These are phyloP conservation scores for Lochmaea capreae DNA, from an alignment of 2,888 invertebrate genomes.

Conservation along the genomic window DNA sequence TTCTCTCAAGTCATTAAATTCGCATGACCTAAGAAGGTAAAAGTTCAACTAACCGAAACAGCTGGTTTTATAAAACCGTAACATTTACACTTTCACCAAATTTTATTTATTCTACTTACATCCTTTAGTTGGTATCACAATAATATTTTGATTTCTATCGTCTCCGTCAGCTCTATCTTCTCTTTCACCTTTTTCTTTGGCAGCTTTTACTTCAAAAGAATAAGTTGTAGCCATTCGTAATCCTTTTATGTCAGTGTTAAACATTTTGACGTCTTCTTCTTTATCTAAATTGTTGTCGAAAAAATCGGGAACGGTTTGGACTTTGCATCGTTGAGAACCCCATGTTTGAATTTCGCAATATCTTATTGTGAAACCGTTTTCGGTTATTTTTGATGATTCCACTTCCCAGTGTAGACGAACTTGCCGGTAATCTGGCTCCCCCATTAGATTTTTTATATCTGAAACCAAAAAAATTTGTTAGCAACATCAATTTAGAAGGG, in stretches of 20 bases:
- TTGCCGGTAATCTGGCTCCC: conserved; percentile 76
- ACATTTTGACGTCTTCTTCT: conserved; percentile 64
- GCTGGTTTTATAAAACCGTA: neutral
- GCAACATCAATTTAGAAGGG: too few relatives aligned
- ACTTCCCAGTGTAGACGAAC: conserved; percentile 75
- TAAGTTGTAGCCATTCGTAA: conserved; percentile 86
- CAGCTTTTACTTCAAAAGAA: conserved; percentile 79
- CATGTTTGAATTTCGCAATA: conserved; percentile 85
- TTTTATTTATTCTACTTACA: conserved; percentile 70
- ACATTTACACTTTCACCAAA: conserved; percentile 1
- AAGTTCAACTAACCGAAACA: conserved; percentile 10
- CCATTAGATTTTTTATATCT: conserved; percentile 73
- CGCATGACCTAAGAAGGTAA: neutral
- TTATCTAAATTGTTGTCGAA: conserved; percentile 49
- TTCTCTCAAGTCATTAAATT: neutral
- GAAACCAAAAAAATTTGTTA: conserved; percentile 45
- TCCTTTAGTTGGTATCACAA: conserved; percentile 85
- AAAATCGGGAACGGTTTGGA: conserved; percentile 60
- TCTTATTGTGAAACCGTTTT: conserved; percentile 76
- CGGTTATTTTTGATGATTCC: conserved; percentile 65
- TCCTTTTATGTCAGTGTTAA: conserved; percentile 74
- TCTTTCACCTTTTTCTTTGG: conserved; percentile 65
- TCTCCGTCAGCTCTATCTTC: conserved; percentile 64
- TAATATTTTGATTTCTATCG: conserved; percentile 72
- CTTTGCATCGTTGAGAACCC: conserved; percentile 81